A percentile compares a stretch with the other conserved stretches of the same genome.
These are phyloP conservation scores for Sander lucioperca DNA, from an alignment of 2,113 vertebrate species.

Conservation along the genomic window DNA sequence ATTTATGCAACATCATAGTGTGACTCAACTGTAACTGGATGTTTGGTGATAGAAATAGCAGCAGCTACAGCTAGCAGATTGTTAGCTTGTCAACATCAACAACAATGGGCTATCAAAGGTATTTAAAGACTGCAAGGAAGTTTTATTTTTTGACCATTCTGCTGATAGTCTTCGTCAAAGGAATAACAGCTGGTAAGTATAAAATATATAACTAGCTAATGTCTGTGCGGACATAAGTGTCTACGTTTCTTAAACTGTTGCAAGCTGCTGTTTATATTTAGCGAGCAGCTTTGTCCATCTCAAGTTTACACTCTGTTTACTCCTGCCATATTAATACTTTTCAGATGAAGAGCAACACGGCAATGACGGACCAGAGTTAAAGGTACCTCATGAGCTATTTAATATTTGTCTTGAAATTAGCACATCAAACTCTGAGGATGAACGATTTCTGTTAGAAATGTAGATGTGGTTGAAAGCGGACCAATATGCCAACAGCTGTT, in stretches of 20 bases:
- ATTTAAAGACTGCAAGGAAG: slow-evolving; percentile 53
- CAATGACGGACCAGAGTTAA: slow-evolving; percentile 71
- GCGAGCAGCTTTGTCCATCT: background rate
- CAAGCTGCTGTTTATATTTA: slow-evolving; percentile 18
- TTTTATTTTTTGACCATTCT: slow-evolving; percentile 65
- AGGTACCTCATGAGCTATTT: slow-evolving; percentile 53
- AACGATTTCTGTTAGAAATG: background rate
- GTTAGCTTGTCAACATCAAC: slow-evolving; percentile 55
- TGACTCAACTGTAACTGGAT: slow-evolving; percentile 60
- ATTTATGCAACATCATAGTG: slow-evolving; percentile 15
- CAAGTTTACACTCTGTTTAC: background rate
- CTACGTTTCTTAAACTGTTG: background rate
- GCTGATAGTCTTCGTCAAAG: slow-evolving; percentile 54
- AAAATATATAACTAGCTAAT: background rate
- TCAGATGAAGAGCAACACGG: slow-evolving; percentile 74
- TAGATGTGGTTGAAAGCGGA: background rate
- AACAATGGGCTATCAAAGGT: slow-evolving; percentile 64
- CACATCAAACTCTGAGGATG: background rate
- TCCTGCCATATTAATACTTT: slow-evolving; percentile 35
- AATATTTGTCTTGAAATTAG: background rate
- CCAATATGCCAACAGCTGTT: background rate
- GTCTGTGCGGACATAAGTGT: background rate
- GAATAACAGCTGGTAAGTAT: slow-evolving; percentile 77
- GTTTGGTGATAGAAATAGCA: slow-evolving; percentile 56
- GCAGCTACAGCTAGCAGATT: slow-evolving; percentile 68